Evolutionary conservation across 2,888 invertebrate genomes (phyloP).

Genomic region (Drosophila antonietae): DNA sequence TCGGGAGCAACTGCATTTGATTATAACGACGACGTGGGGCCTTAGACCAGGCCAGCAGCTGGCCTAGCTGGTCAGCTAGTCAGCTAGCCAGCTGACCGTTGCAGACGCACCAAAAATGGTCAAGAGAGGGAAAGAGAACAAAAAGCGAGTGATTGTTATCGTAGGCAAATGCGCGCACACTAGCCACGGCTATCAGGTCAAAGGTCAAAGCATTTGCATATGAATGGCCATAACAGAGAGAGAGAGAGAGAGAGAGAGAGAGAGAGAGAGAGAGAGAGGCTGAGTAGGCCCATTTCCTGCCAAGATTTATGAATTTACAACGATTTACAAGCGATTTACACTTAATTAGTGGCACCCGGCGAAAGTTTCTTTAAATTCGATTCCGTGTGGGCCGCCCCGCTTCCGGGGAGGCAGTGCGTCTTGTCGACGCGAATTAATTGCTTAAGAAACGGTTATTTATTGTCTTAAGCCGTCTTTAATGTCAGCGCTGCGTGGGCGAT

Average conservation of each 20-base stretch:
- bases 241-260: neutral
- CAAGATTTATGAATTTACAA: conserved; percentile 72
- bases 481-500: conserved; percentile 40
- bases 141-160: conserved; percentile 53
- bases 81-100: conserved; percentile 39
- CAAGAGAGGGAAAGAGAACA: conserved; percentile 5
- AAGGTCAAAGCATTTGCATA: conserved; percentile 59
- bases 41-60: conserved; percentile 18
- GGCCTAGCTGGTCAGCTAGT: conserved; percentile 18
- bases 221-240: neutral
- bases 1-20: conserved; percentile 81
- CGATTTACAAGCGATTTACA: conserved; percentile 78
- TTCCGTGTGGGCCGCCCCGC: conserved; percentile 53
- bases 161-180: conserved; percentile 39
- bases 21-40: conserved; percentile 59
- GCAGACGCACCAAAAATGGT: conserved; percentile 70
- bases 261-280: neutral
- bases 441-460: conserved; percentile 70
- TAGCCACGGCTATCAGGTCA: conserved; percentile 43
- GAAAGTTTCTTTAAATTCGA: conserved; percentile 43
- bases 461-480: conserved; percentile 52
- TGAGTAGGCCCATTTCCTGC: conserved; percentile 24
- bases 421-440: conserved; percentile 73
- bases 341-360: conserved; percentile 77
- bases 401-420: conserved; percentile 38